Conservation (phyloP, 2,888 invertebrate species). For the Melieria omissa region DNA sequence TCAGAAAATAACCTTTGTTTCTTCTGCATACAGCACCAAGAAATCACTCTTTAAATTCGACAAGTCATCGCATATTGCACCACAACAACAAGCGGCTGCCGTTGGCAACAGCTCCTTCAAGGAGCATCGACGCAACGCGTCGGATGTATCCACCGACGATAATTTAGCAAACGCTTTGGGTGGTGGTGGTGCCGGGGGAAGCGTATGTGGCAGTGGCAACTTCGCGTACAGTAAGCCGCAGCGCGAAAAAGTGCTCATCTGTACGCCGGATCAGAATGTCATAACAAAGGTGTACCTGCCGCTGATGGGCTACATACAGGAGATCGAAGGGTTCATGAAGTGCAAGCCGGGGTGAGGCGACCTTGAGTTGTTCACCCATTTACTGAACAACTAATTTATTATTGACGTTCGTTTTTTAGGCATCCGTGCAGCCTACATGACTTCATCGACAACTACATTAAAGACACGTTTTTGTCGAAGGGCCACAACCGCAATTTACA, state of each 20-base stretch:
- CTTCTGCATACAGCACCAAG: slow-evolving; percentile 65
- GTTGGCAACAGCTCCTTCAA: slow-evolving; percentile 48
- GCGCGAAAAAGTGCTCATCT: slow-evolving; percentile 76
- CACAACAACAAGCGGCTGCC: slow-evolving; percentile 39
- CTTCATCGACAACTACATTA: slow-evolving; percentile 88
- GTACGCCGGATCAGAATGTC: slow-evolving; percentile 79
- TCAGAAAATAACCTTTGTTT: background rate
- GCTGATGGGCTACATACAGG: slow-evolving; percentile 83
- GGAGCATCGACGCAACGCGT: slow-evolving; percentile 65
- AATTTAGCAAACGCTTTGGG: slow-evolving; percentile 49
- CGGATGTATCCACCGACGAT: slow-evolving; percentile 64
- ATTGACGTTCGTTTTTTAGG: slow-evolving; percentile 55
- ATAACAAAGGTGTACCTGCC: slow-evolving; percentile 84
- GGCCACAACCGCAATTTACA: slow-evolving; percentile 71
- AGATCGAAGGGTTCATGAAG: slow-evolving; percentile 79
- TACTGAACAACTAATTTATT: slow-evolving; percentile 30
- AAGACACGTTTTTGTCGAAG: slow-evolving; percentile 85
- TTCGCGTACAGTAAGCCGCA: slow-evolving; percentile 52
- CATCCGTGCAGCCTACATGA: slow-evolving; percentile 81
- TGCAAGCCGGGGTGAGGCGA: slow-evolving; percentile 69
- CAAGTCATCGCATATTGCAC: slow-evolving; percentile 67
- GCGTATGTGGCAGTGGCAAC: slow-evolving; percentile 45
- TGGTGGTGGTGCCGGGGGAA: slow-evolving; percentile 46
- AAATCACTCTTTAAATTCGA: slow-evolving; percentile 79
- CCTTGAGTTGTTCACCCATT: background rate